Evolutionary conservation across 1,140 invertebrate genomes (phyloP).

Genomic region (Lasioglossum baleicum): DNA sequence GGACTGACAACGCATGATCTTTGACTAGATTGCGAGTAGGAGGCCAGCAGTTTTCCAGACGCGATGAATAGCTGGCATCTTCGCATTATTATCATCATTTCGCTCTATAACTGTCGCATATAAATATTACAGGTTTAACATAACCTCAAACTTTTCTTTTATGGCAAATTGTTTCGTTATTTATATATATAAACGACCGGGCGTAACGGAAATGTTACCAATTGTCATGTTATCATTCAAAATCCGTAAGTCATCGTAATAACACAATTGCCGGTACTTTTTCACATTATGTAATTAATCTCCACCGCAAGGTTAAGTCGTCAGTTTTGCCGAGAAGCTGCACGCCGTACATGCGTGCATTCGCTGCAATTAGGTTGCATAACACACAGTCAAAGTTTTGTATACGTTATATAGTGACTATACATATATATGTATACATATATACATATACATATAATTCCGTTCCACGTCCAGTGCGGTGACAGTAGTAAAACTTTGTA

Average conservation of each 20-base stretch:
- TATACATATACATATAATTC: no score
- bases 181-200: neutral
- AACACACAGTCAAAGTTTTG: no score
- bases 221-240: neutral
- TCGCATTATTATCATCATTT: constrained; percentile 56
- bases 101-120: constrained; percentile 36
- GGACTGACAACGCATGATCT: constrained; percentile 13
- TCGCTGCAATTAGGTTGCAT: neutral
- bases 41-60: neutral
- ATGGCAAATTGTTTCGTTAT: neutral
- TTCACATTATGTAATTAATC: constrained; percentile 7
- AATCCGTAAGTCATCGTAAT: neutral
- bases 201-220: neutral
- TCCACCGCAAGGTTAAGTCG: neutral
- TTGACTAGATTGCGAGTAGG: constrained; percentile 19
- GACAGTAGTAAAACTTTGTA: neutral
- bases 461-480: no score
- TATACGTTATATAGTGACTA: no score
- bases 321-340: neutral
- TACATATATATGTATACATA: no score
- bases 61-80: constrained; percentile 52
- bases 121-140: neutral
- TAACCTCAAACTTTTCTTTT: constrained; percentile 1
- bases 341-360: neutral
- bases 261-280: neutral